Base-by-base conservation (phyloP, 2,888 invertebrate genomes). In the Andrena camellia region DNA sequence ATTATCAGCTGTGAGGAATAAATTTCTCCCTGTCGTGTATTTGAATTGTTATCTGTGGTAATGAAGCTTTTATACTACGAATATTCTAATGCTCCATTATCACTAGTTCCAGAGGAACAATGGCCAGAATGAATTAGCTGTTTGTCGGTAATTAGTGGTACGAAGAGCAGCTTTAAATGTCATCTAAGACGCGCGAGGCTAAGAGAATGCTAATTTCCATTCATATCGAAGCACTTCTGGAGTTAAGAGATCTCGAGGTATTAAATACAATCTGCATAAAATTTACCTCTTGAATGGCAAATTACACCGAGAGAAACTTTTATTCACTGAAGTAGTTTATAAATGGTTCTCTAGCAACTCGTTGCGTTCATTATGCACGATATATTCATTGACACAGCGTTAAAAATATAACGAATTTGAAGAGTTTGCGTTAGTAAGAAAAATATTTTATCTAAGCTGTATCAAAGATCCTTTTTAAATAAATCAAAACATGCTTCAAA, bases 171-270 rank as follows among this genome's bases (percentile, higher is more conserved):
- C 48, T 72, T 80, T 48, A 81, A 81, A 64, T 71, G 71, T 79
- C 81, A 80, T 62, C 66, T 72, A 48, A 71, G 60, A 81, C 33
- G 66, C 71, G 54, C 66, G 67, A 80, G 17, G 67, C 67, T 80
- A 80, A 81, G 71, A 63, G 80, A 81, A 81, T 81, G 80, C 81
- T 81, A 80, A 81, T 81, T 81, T 81, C 35, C 81, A 81, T 81
- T 81, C 81, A 63, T 81, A 81, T 80, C 80, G 67, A 63, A 80
- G 80, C 67, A 66, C 81, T 67, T 62, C 54, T 20, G 23, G 60
- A 71, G 81, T 80, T 81, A 81, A 80, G 80, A 80, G 80, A 80
- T 81, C 80, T 81, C 59, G 67, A 67, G 71, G 81, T 81, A 80
- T 80, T 81, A 80, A 81, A 81, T 81, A 81, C 70, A 54, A 80